Base-by-base conservation (phyloP, 1,140 invertebrate species). In the Formica exsecta region DNA sequence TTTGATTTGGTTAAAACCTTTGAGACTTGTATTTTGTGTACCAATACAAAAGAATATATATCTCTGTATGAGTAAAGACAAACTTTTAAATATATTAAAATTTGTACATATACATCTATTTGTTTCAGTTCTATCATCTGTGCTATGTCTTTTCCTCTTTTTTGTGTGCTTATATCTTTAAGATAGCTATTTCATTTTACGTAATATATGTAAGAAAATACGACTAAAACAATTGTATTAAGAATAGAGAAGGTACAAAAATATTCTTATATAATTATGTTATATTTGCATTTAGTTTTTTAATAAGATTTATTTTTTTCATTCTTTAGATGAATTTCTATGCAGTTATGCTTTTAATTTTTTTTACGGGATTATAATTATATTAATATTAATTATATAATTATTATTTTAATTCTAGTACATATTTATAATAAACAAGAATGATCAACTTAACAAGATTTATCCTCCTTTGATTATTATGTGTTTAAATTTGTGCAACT, bases 1-100 rank as follows among this genome's bases (percentile, higher is more conserved):
- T 75, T 85, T 85, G 65, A 65, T 85, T 85, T 75, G 22, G 22
- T 85, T 83, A 83, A 83, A 73, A 44, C 19, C 3, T 59, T 73
- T 59, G 22, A 62, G 38, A 83, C 48, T 0, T 83, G 51, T 71
- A 81, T 73, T 81, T 81, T 81, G 13, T 73, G 54, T 81, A 80
- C 6, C 8, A 1, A 59, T 22, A 73, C 44, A 57, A 59, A 77
- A 32, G 32, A 61, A 25, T 71, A 59, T 81, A 59, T 36, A 68
- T 36, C 19, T 38, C 62, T 38, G 25, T 54, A 41, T 16, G 25
- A 6, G 16, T 36, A 9, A 29, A 65, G 32, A 36, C 32, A 8
- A 19, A 65, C 5, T 36, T 6, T 32, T 65, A 59, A 22, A 59
- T 19, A 77, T 11, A 38, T 6, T 51, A 4, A 3, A 48, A 65